Percentiles rank a stretch among this genome's conserved stretches.
These are phyloP conservation scores for Drosophila heteroneura DNA, from an alignment of 2,888 invertebrate genomes.

Conservation along the genomic window DNA sequence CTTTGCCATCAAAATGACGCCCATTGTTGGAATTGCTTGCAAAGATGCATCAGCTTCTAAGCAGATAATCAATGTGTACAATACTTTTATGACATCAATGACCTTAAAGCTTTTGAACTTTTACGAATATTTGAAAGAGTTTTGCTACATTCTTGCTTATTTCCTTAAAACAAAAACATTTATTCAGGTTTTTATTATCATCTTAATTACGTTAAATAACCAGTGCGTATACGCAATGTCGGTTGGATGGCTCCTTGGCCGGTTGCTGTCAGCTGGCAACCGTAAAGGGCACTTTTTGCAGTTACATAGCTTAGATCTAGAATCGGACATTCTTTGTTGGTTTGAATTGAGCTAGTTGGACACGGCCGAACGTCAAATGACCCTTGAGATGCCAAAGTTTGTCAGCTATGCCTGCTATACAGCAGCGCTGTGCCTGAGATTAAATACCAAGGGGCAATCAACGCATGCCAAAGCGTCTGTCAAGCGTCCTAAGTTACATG, in stretches of 20 bases:
- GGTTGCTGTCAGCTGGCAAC: background rate
- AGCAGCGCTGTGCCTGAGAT: slow-evolving; percentile 50
- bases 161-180: background rate
- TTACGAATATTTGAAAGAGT: background rate
- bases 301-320: background rate
- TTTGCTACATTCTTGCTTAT: background rate
- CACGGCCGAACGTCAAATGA: slow-evolving; percentile 10
- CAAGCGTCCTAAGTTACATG: slow-evolving; percentile 23
- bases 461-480: slow-evolving; percentile 57
- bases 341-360: slow-evolving; percentile 19
- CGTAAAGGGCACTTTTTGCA: background rate
- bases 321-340: background rate
- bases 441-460: slow-evolving; percentile 76
- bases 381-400: slow-evolving; percentile 37
- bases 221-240: background rate
- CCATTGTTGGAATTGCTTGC: slow-evolving; percentile 2
- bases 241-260: background rate
- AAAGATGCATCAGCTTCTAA: background rate
- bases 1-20: slow-evolving; percentile 12
- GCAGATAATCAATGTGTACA: background rate
- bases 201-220: background rate
- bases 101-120: background rate
- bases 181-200: background rate
- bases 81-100: background rate
- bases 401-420: slow-evolving; percentile 40